These are phyloP conservation scores for Leuctra nigra DNA, from an alignment of 2,888 invertebrate species.

Conservation along the genomic window DNA sequence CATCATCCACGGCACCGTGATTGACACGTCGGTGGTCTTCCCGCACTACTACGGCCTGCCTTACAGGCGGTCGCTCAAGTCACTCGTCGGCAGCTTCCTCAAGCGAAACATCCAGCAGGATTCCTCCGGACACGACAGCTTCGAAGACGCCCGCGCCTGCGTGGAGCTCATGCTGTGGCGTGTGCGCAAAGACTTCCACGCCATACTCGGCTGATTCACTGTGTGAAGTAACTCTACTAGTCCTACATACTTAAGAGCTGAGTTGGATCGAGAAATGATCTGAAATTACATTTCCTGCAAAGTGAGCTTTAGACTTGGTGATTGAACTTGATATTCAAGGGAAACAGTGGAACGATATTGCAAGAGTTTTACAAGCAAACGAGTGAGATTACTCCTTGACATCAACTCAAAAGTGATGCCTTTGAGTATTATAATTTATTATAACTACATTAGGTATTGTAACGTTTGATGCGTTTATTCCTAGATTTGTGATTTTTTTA, in stretches of 20 bases:
- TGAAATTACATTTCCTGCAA: too few relatives aligned
- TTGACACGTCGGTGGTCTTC: conserved; percentile 86
- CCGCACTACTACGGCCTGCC: conserved; percentile 82
- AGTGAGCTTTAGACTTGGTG: too few relatives aligned
- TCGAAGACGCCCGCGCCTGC: conserved; percentile 87
- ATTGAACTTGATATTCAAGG: too few relatives aligned
- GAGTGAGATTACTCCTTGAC: too few relatives aligned
- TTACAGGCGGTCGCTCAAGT: conserved; percentile 73
- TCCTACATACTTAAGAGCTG: too few relatives aligned
- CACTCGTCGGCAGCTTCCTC: conserved; percentile 63
- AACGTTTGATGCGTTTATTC: conserved; percentile 22
- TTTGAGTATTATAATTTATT: too few relatives aligned
- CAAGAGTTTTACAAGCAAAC: too few relatives aligned
- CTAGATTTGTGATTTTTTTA: conserved; percentile 22
- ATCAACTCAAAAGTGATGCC: too few relatives aligned
- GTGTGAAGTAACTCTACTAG: too few relatives aligned
- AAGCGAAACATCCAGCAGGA: conserved; percentile 74
- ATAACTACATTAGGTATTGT: too few relatives aligned
- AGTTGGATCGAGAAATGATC: too few relatives aligned
- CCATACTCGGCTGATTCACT: conserved; percentile 21
- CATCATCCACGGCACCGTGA: conserved; percentile 72
- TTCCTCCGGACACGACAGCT: conserved; percentile 77
- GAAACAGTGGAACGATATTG: too few relatives aligned
- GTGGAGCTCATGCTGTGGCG: conserved; percentile 82
- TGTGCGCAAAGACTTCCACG: conserved; percentile 49